Base-by-base conservation (phyloP, 35 echinoderm and acorn worm species). In the Acanthaster planci region DNA sequence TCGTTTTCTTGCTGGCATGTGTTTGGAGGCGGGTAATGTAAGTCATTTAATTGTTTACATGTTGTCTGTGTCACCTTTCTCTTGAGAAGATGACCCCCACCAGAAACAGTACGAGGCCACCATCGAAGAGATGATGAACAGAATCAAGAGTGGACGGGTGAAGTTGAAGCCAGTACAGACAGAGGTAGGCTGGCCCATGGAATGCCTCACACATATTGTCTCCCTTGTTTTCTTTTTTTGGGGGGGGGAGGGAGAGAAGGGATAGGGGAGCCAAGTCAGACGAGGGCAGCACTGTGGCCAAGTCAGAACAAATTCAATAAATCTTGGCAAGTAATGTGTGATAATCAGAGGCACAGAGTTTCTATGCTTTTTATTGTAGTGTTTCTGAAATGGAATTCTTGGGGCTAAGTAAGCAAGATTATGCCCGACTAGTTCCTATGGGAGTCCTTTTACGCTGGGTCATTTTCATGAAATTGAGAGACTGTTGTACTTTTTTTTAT, bases 51-150 rank as follows among this genome's bases (percentile, higher is more conserved):
- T 47, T 12, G 4, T 4, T 6, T 47, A 12, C 2, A 26, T 72
- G 22, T 72, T 29, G 64, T 72, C 19, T 76, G 0, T 40, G 5
- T 76, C 8, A 32, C 10, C 40, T 89, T 84, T 22, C 37, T 54
- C 10, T 36, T 51, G 36, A 10, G 52, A 44, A 55, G 44, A 23
- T 44, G 92, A 94, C 64, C 82, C 82, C 40, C 64, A 80, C 35
- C 86, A 94, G 68, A 56, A 94, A 40, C 44, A 80, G 12, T 94
- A 86, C 60, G 77, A 80, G 36, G 85, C 87, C 16, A 89, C 92
- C 1, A 94, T 94, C 26, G 85, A 89, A 15, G 92, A 94, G 35
- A 94, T 94, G 92, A 86, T 94, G 75, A 90, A 89, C 34, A 84
- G 92, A 60, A 94, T 94, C 76, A 94, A 86, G 77, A 81, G 60